A percentile compares a stretch with the other conserved stretches of the same genome.
These are phyloP conservation scores for Rugalucina vietnamica DNA, from an alignment of 2,888 invertebrate genomes.

Conservation along the genomic window DNA sequence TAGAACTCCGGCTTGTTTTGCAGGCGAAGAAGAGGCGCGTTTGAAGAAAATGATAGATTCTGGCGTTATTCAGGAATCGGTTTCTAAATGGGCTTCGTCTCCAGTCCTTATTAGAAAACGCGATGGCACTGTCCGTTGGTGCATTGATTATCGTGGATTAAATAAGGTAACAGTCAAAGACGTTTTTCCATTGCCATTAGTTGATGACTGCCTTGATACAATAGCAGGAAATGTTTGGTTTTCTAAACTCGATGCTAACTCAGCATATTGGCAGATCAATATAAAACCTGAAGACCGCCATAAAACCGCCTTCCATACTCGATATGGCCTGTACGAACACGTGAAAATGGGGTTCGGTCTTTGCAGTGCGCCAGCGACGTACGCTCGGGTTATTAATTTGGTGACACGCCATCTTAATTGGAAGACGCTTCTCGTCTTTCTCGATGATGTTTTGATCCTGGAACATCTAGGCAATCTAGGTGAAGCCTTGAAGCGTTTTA, in stretches of 20 bases:
- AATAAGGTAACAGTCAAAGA: slow-evolving; percentile 49
- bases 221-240: slow-evolving; percentile 33
- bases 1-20: slow-evolving; percentile 43
- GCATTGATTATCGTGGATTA: slow-evolving; percentile 44
- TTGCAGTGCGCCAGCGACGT: not conserved
- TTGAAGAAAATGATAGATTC: slow-evolving; percentile 36
- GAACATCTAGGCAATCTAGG: not conserved
- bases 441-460: not conserved
- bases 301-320: not conserved
- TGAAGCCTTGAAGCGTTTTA: not conserved
- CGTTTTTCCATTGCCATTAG: slow-evolving; percentile 38
- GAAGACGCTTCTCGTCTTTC: not conserved
- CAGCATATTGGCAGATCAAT: slow-evolving; percentile 35
- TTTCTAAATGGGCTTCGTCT: slow-evolving; percentile 49
- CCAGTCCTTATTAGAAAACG: slow-evolving; percentile 46
- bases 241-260: slow-evolving; percentile 30
- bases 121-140: slow-evolving; percentile 37
- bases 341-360: not conserved
- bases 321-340: not conserved
- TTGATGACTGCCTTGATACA: slow-evolving; percentile 44
- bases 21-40: slow-evolving; percentile 27
- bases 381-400: not conserved
- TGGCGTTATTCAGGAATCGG: slow-evolving; percentile 43
- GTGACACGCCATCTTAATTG: not conserved
- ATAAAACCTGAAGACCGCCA: not conserved